phyloP scores from a whole-genome alignment of 2,797 vertebrate genomes.

The Rhynchonycteris naso region DNA sequence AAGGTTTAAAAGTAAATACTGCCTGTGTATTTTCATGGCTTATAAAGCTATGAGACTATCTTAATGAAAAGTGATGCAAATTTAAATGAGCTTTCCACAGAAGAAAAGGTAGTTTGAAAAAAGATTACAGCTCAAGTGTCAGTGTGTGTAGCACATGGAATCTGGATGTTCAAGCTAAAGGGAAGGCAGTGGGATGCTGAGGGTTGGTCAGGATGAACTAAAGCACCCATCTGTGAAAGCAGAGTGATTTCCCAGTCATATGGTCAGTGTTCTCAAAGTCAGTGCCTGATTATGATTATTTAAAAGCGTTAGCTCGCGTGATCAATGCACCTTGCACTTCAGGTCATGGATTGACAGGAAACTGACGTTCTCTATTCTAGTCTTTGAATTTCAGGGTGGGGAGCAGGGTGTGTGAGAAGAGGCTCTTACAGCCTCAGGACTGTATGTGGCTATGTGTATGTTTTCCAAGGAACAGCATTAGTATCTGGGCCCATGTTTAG shows the following conservation, averaged over 20 bases:
- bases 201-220: constrained; percentile 22
- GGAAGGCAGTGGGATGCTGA: neutral
- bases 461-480: constrained; percentile 13
- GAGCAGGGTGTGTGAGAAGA: neutral
- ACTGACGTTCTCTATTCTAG: neutral
- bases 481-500: neutral
- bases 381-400: constrained; percentile 42
- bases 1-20: too few species aligned
- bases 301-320: constrained; percentile 71
- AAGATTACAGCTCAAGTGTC: neutral
- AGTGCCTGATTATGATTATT: constrained; percentile 64
- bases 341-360: constrained; percentile 50
- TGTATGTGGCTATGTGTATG: neutral
- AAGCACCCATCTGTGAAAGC: neutral
- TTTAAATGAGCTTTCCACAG: neutral
- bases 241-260: constrained; percentile 68
- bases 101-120: neutral
- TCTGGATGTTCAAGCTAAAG: neutral
- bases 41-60: neutral
- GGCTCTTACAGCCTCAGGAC: neutral
- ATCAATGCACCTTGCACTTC: neutral
- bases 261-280: constrained; percentile 57
- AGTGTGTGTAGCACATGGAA: neutral
- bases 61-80: constrained; percentile 23
- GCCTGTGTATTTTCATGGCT: neutral